Conservation (phyloP, 1,140 invertebrate genomes). For the Dendroctonus ponderosae region DNA sequence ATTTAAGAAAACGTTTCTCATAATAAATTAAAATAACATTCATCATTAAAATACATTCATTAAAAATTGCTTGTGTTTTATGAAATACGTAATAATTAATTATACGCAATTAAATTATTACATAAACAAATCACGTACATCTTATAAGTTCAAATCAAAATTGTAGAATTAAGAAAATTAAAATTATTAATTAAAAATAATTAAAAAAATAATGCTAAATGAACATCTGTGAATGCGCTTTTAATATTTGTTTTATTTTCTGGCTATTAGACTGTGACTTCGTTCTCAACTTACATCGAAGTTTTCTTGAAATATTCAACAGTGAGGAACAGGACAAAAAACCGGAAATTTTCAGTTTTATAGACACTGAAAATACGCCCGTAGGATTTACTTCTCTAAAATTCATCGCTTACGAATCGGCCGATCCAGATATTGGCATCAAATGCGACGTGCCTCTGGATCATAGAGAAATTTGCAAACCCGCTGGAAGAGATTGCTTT, state of each 20-base stretch:
- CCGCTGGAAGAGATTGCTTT: slow-evolving; percentile 62
- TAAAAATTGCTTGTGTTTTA: no score
- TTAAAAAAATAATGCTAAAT: neutral
- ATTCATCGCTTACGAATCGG: slow-evolving; percentile 67
- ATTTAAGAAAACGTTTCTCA: no score
- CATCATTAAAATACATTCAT: no score
- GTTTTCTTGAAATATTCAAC: slow-evolving; percentile 55
- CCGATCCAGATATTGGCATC: slow-evolving; percentile 66
- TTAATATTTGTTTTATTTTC: slow-evolving; percentile 5
- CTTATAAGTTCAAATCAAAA: neutral
- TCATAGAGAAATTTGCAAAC: slow-evolving; percentile 72
- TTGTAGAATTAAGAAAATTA: no score
- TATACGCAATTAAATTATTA: no score
- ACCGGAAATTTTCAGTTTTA: slow-evolving; percentile 63
- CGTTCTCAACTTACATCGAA: slow-evolving; percentile 59
- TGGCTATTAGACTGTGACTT: slow-evolving; percentile 59
- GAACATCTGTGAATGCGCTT: neutral
- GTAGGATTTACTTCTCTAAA: slow-evolving; percentile 67
- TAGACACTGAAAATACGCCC: slow-evolving; percentile 66
- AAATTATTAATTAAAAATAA: slow-evolving; percentile 1
- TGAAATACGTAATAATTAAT: no score
- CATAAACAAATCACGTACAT: no score
- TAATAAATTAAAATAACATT: no score
- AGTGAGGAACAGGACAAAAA: slow-evolving; percentile 52
- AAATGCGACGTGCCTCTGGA: slow-evolving; percentile 65